Percentiles rank a stretch among this genome's conserved stretches.
Evolutionary conservation across 2,797 vertebrate genomes (phyloP).

Genomic region (Syndactyla subalaris): DNA sequence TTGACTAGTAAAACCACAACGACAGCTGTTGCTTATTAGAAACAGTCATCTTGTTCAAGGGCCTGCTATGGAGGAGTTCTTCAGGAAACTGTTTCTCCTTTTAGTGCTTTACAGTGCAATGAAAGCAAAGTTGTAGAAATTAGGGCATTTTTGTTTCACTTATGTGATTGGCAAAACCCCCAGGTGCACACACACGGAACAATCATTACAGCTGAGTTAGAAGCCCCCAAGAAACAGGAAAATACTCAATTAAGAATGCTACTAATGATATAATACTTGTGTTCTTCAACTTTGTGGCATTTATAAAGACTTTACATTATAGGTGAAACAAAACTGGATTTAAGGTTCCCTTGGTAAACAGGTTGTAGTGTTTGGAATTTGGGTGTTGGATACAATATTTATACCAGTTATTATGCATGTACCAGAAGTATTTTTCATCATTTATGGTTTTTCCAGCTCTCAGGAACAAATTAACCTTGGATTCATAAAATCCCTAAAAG

Average conservation of each 20-base stretch:
- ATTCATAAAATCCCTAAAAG: background rate
- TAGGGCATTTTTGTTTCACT: slow-evolving; percentile 41
- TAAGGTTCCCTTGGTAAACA: background rate
- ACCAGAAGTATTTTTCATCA: background rate
- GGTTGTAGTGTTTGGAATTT: background rate
- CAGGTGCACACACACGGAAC: background rate
- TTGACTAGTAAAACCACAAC: slow-evolving; percentile 83
- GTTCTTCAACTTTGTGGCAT: background rate
- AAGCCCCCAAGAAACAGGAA: slow-evolving; percentile 21
- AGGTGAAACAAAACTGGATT: slow-evolving; percentile 1
- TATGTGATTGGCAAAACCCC: slow-evolving; percentile 22
- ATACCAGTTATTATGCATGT: background rate
- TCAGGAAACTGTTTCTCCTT: slow-evolving; percentile 82
- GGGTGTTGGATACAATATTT: background rate
- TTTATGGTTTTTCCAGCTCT: background rate
- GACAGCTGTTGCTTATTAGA: slow-evolving; percentile 96
- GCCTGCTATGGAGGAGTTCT: slow-evolving; percentile 84
- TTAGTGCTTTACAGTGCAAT: slow-evolving; percentile 28
- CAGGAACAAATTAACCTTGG: slow-evolving; percentile 8
- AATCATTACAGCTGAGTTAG: background rate
- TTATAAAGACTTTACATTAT: background rate
- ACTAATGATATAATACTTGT: background rate
- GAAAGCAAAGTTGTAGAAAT: slow-evolving; percentile 60
- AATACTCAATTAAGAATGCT: slow-evolving; percentile 4
- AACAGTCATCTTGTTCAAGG: slow-evolving; percentile 88